Evolutionary conservation across 2,113 vertebrate genomes (phyloP), one percentile per base, ranked within the genome.

Genomic region (Pseudonaja textilis): DNA sequence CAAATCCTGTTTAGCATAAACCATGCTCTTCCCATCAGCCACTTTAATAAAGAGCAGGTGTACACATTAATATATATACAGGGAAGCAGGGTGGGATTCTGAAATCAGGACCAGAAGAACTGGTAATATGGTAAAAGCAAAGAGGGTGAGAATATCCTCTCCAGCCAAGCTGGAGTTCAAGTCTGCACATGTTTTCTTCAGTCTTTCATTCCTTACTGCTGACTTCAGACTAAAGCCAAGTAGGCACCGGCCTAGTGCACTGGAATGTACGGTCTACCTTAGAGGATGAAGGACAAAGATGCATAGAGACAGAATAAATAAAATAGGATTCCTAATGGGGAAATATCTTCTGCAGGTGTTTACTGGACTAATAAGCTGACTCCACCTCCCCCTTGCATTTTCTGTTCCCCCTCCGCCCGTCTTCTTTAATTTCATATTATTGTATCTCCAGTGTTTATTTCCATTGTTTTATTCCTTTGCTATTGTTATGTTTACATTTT

Each of bases 1-100:
- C 6, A 91, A 91, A 42, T 89, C 90, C 0, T 90, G 47, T 87
- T 97, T 94, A 94, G 90, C 39, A 74, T 95, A 94, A 74, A 93
- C 55, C 55, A 23, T 26, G 34, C 20, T 57, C 45, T 22, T 50
- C 91, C 89, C 26, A n/a, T 54, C 3, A 42, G 18, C 74, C 74
- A 42, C 74, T 42, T 81, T 42, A 81, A 81, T 42, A 81, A 81
- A 42, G 20, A 20, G 18, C 42, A 54, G 34, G 22, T 85, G 34
- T 23, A 18, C 10, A 45, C 1, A 85, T 14, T 55, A 34, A 5
- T 55, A 55, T 10, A 55, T 10, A 52, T 57, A 42, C 12, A 23
- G 26, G 50, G 11, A 55, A 12, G 2, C 11, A 1, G 64, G 4
- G 2, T 23, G 20, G 50, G 16, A 5, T 22, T 42, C 22, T 81